Evolutionary conservation across 2,888 invertebrate genomes (phyloP), one percentile per base, ranked within the genome.

Genomic region (Brachyptera putata): DNA sequence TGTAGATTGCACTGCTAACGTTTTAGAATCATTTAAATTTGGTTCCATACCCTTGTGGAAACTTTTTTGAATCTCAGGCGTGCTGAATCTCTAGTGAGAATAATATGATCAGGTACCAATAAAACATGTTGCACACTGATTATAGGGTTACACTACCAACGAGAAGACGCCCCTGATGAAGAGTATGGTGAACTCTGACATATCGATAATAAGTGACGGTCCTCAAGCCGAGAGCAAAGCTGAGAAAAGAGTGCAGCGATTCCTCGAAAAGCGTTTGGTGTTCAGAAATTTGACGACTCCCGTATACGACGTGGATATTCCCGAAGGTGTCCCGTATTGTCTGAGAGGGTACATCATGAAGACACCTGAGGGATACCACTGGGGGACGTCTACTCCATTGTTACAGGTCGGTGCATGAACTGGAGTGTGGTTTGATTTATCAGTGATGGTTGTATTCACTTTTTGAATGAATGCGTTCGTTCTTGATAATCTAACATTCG

Each of bases 381-480:
- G 66, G 58, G 64, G 65, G 55, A 62, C 66, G 34, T 61, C 65
- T 13, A 64, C 63, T 58, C 66, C 66, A 30, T 66, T 65, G 49
- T 61, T 65, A 21, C 66, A 66, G 66, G 66, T 66, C 49, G 14
- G 22, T 49, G 26, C 30, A 2, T 16, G 49, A 3, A 21, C n/a
- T n/a, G n/a, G n/a, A n/a, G n/a, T n/a, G n/a, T n/a, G n/a, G n/a
- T n/a, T n/a, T n/a, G n/a, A n/a, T n/a, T n/a, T n/a, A n/a, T n/a
- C n/a, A n/a, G n/a, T n/a, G n/a, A n/a, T n/a, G n/a, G n/a, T n/a
- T n/a, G n/a, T n/a, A n/a, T n/a, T n/a, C n/a, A n/a, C n/a, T n/a
- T n/a, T n/a, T n/a, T n/a, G n/a, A n/a, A n/a, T n/a, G n/a, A n/a
- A n/a, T n/a, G n/a, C n/a, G n/a, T n/a, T n/a, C n/a, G n/a, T n/a